A percentile compares a stretch with the other conserved stretches of the same genome.
Conservation (phyloP, 2,888 invertebrate genomes). For the Ypsolopha sequella region DNA sequence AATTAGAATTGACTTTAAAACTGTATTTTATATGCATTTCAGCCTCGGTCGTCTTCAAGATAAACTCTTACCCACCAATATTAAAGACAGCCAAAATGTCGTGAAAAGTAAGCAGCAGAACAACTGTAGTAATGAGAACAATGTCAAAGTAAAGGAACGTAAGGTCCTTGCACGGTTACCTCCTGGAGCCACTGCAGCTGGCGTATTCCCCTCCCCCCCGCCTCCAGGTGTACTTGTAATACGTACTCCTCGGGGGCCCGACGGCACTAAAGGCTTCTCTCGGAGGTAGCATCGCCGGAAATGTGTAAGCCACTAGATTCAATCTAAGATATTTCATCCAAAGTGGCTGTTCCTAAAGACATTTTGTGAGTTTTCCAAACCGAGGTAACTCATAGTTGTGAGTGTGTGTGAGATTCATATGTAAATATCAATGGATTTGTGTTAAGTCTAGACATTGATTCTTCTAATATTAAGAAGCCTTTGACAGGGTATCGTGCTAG, state of each 20-base stretch:
- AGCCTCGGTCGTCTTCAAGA: constrained; percentile 57
- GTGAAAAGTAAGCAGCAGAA: constrained; percentile 26
- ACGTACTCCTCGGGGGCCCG: constrained; percentile 83
- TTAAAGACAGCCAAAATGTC: constrained; percentile 40
- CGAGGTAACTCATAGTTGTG: no score
- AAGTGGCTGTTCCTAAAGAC: not conserved
- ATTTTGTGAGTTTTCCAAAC: not conserved
- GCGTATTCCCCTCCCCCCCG: constrained; percentile 52
- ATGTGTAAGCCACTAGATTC: not conserved
- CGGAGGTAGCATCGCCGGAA: constrained; percentile 47
- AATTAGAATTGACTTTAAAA: constrained; percentile 1
- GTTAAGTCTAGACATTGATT: not conserved
- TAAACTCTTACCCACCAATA: constrained; percentile 53
- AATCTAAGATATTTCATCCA: not conserved
- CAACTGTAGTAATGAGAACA: constrained; percentile 35
- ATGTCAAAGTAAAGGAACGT: constrained; percentile 49
- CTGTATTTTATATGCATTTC: constrained; percentile 20
- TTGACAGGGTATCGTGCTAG: no score
- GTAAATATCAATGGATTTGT: constrained; percentile 5
- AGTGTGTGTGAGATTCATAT: not conserved
- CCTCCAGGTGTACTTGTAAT: constrained; percentile 70
- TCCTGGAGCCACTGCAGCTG: constrained; percentile 39
- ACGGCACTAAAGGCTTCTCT: constrained; percentile 74
- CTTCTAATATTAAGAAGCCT: no score
- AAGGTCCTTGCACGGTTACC: constrained; percentile 52